Conservation (phyloP, 2,888 invertebrate genomes). For the Perithous albicinctus region DNA sequence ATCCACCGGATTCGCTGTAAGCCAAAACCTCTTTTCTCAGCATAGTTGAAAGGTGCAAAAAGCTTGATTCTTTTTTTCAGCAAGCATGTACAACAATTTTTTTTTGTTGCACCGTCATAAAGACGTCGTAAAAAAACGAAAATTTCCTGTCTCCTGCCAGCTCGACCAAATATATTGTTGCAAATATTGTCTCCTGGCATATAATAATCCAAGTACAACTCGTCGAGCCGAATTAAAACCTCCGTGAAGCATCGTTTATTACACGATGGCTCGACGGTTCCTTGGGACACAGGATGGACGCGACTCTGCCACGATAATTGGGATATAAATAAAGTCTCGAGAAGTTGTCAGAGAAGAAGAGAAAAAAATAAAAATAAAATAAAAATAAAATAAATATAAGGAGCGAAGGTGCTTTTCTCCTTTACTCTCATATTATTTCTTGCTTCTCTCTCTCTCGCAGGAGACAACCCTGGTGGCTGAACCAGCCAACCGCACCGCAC, state of each 20-base stretch:
- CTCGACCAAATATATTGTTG: no score
- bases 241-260: slow-evolving; percentile 22
- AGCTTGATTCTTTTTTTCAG: neutral
- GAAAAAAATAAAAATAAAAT: slow-evolving; percentile 1
- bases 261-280: slow-evolving; percentile 44
- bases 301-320: slow-evolving; percentile 59
- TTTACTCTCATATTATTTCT: slow-evolving; percentile 12
- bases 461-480: slow-evolving; percentile 14
- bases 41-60: neutral
- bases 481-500: slow-evolving; percentile 59
- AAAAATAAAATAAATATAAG: no score
- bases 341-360: slow-evolving; percentile 40
- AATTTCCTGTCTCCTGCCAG: no score
- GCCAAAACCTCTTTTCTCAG: no score
- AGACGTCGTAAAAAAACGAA: neutral
- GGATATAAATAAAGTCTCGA: slow-evolving; percentile 64
- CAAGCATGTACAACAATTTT: neutral
- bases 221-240: slow-evolving; percentile 13
- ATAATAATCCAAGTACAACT: slow-evolving; percentile 1
- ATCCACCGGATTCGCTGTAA: no score
- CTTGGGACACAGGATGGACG: slow-evolving; percentile 60
- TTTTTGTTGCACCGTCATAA: neutral
- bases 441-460: slow-evolving; percentile 36
- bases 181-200: neutral
- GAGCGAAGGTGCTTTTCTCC: slow-evolving; percentile 19